A percentile compares a stretch with the other conserved stretches of the same genome.
Evolutionary conservation across 1,140 invertebrate species (phyloP).

Genomic region (Dysdera silvatica): DNA sequence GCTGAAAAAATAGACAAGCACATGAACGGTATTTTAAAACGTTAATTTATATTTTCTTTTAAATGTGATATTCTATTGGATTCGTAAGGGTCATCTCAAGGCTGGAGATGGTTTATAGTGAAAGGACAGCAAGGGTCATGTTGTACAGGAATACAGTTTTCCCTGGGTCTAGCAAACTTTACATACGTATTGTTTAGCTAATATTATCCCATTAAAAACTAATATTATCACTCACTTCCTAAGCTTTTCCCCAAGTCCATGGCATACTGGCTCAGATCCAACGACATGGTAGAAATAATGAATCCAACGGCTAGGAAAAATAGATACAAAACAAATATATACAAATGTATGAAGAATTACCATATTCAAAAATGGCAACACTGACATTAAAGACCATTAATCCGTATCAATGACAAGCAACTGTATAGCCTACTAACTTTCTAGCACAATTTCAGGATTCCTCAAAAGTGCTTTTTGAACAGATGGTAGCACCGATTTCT

Average conservation of each 20-base stretch:
- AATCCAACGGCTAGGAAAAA: conserved; percentile 55
- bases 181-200: no score
- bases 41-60: no score
- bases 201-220: no score
- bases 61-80: no score
- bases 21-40: background rate
- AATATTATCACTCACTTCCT: conserved; percentile 51
- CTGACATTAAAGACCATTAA: background rate
- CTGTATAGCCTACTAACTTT: conserved; percentile 39
- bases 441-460: conserved; percentile 82
- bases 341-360: background rate
- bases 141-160: no score
- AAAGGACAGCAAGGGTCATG: no score
- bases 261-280: conserved; percentile 72
- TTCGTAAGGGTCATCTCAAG: no score
- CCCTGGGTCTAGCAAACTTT: no score
- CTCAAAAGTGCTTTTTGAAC: conserved; percentile 87
- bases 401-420: background rate
- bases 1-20: conserved; percentile 34
- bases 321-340: conserved; percentile 10
- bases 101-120: no score
- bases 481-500: conserved; percentile 64
- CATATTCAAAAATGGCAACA: background rate
- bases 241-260: conserved; percentile 73
- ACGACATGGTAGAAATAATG: conserved; percentile 59